Percentiles rank a stretch among this genome's conserved stretches.
Conservation (phyloP, 2,888 invertebrate species). For the Pheosia tremula region DNA sequence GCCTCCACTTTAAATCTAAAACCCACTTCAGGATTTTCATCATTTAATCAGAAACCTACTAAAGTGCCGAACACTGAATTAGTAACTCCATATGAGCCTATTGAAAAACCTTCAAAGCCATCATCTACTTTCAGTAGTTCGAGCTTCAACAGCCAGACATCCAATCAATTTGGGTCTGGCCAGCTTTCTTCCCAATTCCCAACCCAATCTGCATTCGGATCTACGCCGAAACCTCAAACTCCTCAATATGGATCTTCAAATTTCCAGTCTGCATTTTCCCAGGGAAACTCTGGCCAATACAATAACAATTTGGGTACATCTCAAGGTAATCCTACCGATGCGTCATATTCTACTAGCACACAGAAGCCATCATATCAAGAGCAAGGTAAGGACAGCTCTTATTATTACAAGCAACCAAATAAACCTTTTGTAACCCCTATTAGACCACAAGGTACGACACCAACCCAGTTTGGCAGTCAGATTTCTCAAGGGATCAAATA, state of each 20-base stretch:
- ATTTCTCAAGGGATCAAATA: conserved; percentile 24
- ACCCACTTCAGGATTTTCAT: conserved; percentile 19
- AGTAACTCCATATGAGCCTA: conserved; percentile 56
- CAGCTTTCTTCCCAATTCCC: conserved; percentile 1
- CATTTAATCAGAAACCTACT: conserved; percentile 39
- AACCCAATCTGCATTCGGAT: neutral
- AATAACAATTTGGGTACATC: neutral
- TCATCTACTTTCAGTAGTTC: neutral
- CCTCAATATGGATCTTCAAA: conserved; percentile 4
- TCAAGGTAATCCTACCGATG: conserved; percentile 8
- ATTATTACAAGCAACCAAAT: conserved; percentile 63
- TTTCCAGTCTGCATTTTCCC: neutral
- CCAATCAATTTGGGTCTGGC: conserved; percentile 6
- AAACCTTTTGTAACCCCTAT: conserved; percentile 50
- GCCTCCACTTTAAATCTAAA: conserved; percentile 5
- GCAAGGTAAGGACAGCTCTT: conserved; percentile 54
- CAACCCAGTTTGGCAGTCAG: neutral
- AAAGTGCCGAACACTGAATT: conserved; percentile 32
- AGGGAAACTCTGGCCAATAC: neutral
- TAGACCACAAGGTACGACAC: conserved; percentile 19
- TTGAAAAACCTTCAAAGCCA: conserved; percentile 14
- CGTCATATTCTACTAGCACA: conserved; percentile 19
- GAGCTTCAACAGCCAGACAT: neutral
- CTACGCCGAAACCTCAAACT: conserved; percentile 3
- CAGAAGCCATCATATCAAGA: conserved; percentile 44